These are phyloP conservation scores for Numida meleagris DNA, from an alignment of 2,113 vertebrate genomes.

Conservation along the genomic window DNA sequence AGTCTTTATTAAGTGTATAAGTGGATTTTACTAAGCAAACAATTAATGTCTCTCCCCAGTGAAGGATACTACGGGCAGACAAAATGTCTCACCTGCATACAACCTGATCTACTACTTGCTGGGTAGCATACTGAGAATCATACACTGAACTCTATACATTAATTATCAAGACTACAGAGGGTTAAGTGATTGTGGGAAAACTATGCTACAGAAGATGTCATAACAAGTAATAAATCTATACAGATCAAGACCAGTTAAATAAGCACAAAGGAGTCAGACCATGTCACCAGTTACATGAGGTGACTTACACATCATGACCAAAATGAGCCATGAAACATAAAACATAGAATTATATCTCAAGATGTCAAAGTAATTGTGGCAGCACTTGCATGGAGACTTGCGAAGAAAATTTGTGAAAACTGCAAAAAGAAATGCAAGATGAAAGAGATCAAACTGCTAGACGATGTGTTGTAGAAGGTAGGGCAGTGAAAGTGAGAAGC, in stretches of 20 bases:
- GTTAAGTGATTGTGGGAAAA: not conserved
- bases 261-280: not conserved
- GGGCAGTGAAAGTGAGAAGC: not conserved
- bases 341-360: not conserved
- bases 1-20: not conserved
- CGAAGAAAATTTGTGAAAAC: too few relatives aligned
- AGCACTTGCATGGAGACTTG: not conserved
- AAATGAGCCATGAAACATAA: constrained; percentile 6
- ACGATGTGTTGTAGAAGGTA: not conserved
- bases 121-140: not conserved
- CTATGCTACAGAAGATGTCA: not conserved
- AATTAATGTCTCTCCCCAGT: not conserved
- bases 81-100: not conserved
- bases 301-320: not conserved
- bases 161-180: not conserved
- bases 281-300: not conserved
- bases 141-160: not conserved
- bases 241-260: not conserved
- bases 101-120: not conserved
- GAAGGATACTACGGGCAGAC: not conserved
- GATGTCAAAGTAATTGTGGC: not conserved
- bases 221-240: not conserved
- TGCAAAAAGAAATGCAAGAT: not conserved
- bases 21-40: not conserved
- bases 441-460: not conserved